These are phyloP conservation scores for Thymelicus lineola DNA, from an alignment of 2,888 invertebrate species.

Conservation along the genomic window DNA sequence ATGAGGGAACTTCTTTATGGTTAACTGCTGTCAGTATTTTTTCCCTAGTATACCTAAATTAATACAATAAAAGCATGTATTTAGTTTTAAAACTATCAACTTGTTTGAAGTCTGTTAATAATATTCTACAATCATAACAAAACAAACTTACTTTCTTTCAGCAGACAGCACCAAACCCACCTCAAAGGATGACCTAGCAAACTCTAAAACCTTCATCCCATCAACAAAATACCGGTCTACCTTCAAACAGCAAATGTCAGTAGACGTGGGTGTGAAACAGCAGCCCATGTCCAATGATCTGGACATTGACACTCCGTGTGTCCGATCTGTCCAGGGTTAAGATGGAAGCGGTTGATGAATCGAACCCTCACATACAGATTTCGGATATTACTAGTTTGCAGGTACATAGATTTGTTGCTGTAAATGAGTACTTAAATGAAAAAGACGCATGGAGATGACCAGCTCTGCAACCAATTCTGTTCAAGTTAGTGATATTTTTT, in stretches of 20 bases:
- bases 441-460: too few relatives aligned
- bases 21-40: too few relatives aligned
- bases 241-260: background rate
- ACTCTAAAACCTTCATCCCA: background rate
- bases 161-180: background rate
- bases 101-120: too few relatives aligned
- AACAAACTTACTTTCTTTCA: background rate
- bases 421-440: too few relatives aligned
- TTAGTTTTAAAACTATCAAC: too few relatives aligned
- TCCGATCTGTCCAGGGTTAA: background rate
- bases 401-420: background rate
- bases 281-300: background rate
- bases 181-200: background rate
- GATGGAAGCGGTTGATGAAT: background rate
- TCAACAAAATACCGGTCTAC: background rate
- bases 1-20: too few relatives aligned
- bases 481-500: too few relatives aligned
- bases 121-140: background rate
- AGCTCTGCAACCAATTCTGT: too few relatives aligned
- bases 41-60: too few relatives aligned
- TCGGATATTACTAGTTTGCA: constrained; percentile 7
- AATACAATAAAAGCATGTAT: too few relatives aligned
- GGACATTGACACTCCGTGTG: background rate
- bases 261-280: background rate
- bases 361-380: background rate